These are phyloP conservation scores for Tangara arthus DNA, from an alignment of 2,797 vertebrate species.

Conservation along the genomic window DNA sequence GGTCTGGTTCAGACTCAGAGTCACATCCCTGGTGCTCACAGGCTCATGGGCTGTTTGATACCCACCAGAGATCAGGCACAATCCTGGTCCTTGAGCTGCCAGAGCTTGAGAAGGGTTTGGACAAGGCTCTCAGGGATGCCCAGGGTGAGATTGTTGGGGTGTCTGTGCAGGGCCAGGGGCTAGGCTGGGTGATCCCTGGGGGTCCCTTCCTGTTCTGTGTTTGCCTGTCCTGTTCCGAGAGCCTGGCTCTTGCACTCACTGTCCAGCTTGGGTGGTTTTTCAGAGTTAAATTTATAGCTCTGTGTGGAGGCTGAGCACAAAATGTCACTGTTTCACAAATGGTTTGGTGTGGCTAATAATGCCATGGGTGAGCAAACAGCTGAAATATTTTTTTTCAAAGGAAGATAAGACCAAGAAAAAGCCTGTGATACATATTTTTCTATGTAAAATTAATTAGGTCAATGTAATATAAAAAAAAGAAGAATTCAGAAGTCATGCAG, in stretches of 20 bases:
- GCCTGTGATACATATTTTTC: background rate
- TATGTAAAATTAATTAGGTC: constrained; percentile 34
- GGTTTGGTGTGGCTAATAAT: background rate
- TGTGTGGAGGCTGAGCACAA: background rate
- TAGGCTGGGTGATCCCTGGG: background rate
- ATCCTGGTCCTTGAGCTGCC: background rate
- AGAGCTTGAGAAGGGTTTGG: background rate
- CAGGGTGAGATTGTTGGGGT: background rate
- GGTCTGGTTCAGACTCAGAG: background rate
- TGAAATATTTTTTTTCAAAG: background rate
- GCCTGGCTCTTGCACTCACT: background rate
- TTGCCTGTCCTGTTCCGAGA: background rate
- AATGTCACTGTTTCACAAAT: background rate
- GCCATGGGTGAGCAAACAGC: background rate
- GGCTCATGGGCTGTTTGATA: background rate
- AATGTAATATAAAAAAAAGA: background rate
- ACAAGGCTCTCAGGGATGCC: background rate
- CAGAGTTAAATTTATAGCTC: background rate
- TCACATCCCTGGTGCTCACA: background rate
- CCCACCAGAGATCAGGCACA: background rate
- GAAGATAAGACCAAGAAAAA: background rate
- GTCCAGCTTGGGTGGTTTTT: background rate
- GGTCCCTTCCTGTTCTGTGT: background rate
- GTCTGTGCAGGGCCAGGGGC: background rate
- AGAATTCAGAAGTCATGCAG: constrained; percentile 25